Base-by-base conservation (phyloP, 2,797 vertebrate species). In the Argyrosomus regius region DNA sequence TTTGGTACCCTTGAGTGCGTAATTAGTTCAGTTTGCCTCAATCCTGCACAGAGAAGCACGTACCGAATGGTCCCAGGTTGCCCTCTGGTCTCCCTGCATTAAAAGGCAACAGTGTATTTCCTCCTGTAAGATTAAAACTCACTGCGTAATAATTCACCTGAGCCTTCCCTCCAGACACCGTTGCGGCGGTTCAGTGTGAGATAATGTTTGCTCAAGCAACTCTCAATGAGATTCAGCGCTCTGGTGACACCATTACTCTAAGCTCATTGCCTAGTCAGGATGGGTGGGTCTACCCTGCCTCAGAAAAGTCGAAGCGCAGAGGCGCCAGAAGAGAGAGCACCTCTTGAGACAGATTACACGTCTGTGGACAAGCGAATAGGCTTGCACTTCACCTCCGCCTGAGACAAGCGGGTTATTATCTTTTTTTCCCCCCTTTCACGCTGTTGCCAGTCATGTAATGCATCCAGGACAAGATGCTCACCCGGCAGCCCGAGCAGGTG, bases 121-220 rank as follows among this genome's bases (percentile, higher is more conserved):
- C 85, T 82, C 62, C 59, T 73, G 65, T 73, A 68, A 87, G 86
- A 91, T 92, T 90, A 88, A 89, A 91, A 90, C 83, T 65, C 77
- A 9, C 61, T 61, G 80, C 68, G 85, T 84, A 88, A 89, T 87
- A 92, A 89, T 84, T 93, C 87, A 91, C 70, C 71, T 17, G 24
- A 53, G 59, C 86, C 72, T 60, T 66, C 69, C 79, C 73, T 78
- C 50, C 59, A 91, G 90, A 88, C 86, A 78, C 83, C 11, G 50
- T 66, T 71, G 88, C 73, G 35, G 72, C 18, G 50, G 80, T 79
- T 90, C 76, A 77, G 80, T 56, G 88, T 83, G 89, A 91, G 91
- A 92, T 92, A 90, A 93, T 93, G 91, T 94, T 94, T 93, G 92
- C 90, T 87, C 86, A 89, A 88, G 89, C 88, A 88, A 89, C 78